These are phyloP conservation scores for Neodontobutis hainanensis DNA, from an alignment of 2,113 vertebrate genomes.

Conservation along the genomic window DNA sequence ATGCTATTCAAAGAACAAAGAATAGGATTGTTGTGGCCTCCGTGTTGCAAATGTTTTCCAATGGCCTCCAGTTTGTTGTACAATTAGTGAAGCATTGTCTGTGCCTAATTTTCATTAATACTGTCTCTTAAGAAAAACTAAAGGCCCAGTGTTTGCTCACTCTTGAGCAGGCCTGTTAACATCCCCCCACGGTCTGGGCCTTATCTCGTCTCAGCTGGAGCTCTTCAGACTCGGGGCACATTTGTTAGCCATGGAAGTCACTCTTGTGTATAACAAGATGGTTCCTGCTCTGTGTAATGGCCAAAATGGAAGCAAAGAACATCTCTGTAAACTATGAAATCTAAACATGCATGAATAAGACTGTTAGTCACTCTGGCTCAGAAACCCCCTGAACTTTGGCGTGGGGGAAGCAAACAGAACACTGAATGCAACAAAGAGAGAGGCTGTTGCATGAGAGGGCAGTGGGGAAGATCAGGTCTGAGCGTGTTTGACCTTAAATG, in stretches of 20 bases:
- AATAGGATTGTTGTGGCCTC: constrained; percentile 24
- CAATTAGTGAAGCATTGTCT: constrained; percentile 35
- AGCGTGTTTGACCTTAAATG: constrained; percentile 64
- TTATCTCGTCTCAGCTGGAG: constrained; percentile 39
- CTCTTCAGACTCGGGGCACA: constrained; percentile 35
- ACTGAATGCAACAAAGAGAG: constrained; percentile 1
- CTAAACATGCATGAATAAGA: not conserved
- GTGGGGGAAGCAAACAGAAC: constrained; percentile 10
- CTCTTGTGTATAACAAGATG: constrained; percentile 52
- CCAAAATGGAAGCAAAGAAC: constrained; percentile 33
- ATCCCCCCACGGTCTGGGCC: constrained; percentile 3
- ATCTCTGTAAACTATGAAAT: not conserved
- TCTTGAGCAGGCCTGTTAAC: constrained; percentile 26
- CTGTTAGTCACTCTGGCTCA: not conserved
- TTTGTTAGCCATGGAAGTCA: constrained; percentile 39
- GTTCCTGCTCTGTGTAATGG: constrained; percentile 35
- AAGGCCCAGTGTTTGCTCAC: constrained; percentile 33
- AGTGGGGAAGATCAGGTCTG: constrained; percentile 22
- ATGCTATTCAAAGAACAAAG: constrained; percentile 70
- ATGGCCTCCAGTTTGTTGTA: constrained; percentile 38
- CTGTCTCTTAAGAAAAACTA: constrained; percentile 22
- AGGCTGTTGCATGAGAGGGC: constrained; percentile 18
- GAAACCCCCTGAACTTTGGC: not conserved
- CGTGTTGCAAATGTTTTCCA: constrained; percentile 44
- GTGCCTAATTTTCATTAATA: constrained; percentile 48